Conservation (phyloP, 2,888 invertebrate species). For the Tipula vernalis region DNA sequence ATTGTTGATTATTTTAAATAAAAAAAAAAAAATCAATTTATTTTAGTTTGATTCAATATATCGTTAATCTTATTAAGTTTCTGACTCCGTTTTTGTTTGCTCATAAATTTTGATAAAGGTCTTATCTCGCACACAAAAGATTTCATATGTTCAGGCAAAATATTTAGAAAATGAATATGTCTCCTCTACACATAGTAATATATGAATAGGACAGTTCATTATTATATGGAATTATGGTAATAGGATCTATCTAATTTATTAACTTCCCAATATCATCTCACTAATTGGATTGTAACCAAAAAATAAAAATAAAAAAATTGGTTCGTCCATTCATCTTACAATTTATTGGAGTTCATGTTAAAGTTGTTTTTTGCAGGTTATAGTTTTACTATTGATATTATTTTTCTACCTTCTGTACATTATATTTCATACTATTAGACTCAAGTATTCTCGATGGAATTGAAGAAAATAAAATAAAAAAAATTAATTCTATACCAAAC, state of each 20-base stretch:
- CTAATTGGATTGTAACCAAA: not conserved
- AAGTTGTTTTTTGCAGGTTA: not conserved
- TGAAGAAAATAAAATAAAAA: not conserved
- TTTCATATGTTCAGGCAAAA: not conserved
- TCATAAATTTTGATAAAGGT: not conserved
- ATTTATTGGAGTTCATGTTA: not conserved
- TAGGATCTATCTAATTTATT: not conserved
- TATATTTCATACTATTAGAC: not conserved
- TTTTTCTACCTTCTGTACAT: not conserved
- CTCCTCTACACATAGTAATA: not conserved
- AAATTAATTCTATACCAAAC: not conserved
- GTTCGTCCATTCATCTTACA: not conserved
- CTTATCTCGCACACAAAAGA: not conserved
- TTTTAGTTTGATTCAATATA: constrained; percentile 4
- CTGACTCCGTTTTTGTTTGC: not conserved
- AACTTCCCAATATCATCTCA: not conserved
- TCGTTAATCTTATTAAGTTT: constrained; percentile 4
- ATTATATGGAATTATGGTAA: not conserved
- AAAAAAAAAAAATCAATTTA: not conserved
- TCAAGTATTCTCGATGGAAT: not conserved
- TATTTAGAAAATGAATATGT: not conserved
- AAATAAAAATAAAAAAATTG: not conserved
- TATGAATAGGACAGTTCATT: not conserved
- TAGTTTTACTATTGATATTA: not conserved
- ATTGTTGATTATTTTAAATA: constrained; percentile 4